Base-by-base conservation (phyloP, 92 coral and sea anemone species). In the Paragorgia papillata region DNA sequence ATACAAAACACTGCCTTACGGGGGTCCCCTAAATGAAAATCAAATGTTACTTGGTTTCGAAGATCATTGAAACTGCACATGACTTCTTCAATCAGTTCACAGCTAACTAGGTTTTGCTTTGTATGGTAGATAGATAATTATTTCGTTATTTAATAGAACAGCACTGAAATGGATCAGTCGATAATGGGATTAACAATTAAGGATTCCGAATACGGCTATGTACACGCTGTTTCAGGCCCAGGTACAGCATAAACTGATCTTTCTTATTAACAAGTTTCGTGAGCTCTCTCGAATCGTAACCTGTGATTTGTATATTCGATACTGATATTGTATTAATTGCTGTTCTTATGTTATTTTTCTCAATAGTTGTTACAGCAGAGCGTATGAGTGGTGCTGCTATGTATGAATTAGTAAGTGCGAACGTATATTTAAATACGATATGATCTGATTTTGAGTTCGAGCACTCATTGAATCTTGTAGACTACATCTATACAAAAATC, bases 321-420 rank as follows among this genome's bases (percentile, higher is more conserved):
- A 1, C 19, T 31, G 20, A 27, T 1, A 31, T 7, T 13, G 34
- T 27, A 61, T 14, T 62, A 34, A 2, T 57, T 1, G 13, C 13
- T 17, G 33, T 31, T 25, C 17, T 66, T 24, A 30, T 56, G 51
- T 21, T 56, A 37, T 8, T 31, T 55, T 81, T 53, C 15, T 46
- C 10, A 74, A 26, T 62, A 95, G 99, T 95, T 63, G 99, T 95
- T 50, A 95, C 96, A 46, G 99, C 99, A 37, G 99, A 95, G 55
- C 78, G 88, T 51, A 95, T 95, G 99, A 95, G 99, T 50, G 99
- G 99, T n/a, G 83, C 99, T 34, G 99, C 99, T 25, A 95, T 95
- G 99, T 95, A 95, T 85, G 99, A 95, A 78, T 44, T 95, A 92
- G 99, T 95, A 62, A 85, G 97, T 84, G 53, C 20, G 3, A 37